Evolutionary conservation across 2,888 invertebrate species (phyloP).

Genomic region (Caenorhabditis imperialis): DNA sequence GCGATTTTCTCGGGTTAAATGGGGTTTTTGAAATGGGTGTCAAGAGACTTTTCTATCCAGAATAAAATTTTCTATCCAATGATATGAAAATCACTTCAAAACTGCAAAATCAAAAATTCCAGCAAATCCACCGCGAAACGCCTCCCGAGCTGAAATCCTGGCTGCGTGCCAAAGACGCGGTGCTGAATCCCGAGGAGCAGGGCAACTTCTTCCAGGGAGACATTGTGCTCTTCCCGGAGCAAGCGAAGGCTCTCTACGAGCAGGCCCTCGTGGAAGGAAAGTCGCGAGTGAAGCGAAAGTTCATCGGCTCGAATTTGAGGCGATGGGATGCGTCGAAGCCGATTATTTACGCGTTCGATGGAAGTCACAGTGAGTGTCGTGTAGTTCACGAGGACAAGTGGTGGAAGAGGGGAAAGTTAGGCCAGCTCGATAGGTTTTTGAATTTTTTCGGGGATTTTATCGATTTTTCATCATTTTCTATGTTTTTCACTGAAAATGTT

Average conservation of each 20-base stretch:
- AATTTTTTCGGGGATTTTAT: no score
- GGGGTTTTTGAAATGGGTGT: no score
- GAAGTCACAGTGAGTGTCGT: constrained; percentile 77
- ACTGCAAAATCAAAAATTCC: neutral
- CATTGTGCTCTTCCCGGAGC: constrained; percentile 76
- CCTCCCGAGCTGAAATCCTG: constrained; percentile 23
- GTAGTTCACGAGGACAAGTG: no score
- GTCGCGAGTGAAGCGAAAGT: constrained; percentile 70
- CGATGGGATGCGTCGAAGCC: constrained; percentile 75
- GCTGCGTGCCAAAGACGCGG: constrained; percentile 25
- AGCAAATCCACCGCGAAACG: constrained; percentile 11
- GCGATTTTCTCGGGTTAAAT: no score
- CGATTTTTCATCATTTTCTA: no score
- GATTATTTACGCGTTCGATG: constrained; percentile 77
- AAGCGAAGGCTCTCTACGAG: constrained; percentile 73
- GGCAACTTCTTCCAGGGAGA: constrained; percentile 77
- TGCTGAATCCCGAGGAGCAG: constrained; percentile 70
- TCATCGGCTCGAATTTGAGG: constrained; percentile 76
- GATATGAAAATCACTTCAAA: constrained; percentile 2
- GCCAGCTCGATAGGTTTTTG: no score
- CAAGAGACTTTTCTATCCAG: no score
- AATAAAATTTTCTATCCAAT: no score
- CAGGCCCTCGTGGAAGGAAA: constrained; percentile 59
- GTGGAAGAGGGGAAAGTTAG: no score
- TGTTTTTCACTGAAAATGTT: no score